Evolutionary conservation across 2,113 vertebrate genomes (phyloP).

Genomic region (Mixornis gularis): DNA sequence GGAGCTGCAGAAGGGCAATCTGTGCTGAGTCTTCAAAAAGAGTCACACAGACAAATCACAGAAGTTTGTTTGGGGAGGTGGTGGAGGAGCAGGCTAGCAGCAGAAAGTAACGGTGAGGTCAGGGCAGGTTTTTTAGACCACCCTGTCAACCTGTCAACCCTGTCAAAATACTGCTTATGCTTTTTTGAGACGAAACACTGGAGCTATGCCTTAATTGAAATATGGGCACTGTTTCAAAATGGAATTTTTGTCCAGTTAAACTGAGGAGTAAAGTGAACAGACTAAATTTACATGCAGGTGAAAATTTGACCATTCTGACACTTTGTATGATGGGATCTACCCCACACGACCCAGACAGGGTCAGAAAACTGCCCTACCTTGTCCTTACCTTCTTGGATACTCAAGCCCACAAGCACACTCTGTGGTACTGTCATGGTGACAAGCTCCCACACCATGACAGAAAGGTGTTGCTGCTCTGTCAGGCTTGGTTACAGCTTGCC

Average conservation of each 20-base stretch:
- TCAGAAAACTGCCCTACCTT: not conserved
- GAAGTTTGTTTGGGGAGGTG: not conserved
- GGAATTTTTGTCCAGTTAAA: not conserved
- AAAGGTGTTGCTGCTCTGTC: not conserved
- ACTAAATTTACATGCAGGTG: not conserved
- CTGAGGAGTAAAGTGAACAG: not conserved
- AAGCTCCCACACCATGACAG: not conserved
- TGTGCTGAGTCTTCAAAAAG: not conserved
- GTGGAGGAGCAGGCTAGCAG: not conserved
- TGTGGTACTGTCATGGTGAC: not conserved
- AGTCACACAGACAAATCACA: not conserved
- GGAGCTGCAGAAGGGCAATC: fast-evolving
- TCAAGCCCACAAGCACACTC: not conserved
- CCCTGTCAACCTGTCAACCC: not conserved
- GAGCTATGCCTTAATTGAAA: not conserved
- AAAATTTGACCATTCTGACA: not conserved
- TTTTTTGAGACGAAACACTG: not conserved
- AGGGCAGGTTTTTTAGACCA: not conserved
- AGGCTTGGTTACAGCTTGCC: not conserved
- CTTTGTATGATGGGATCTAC: not conserved
- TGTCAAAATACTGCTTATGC: not conserved
- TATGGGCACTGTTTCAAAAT: not conserved
- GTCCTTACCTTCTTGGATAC: not conserved
- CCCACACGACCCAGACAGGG: fast-evolving
- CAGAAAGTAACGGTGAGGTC: not conserved